These are phyloP conservation scores for Toxotes lorentzi DNA, from an alignment of 2,797 vertebrate species.

Conservation along the genomic window DNA sequence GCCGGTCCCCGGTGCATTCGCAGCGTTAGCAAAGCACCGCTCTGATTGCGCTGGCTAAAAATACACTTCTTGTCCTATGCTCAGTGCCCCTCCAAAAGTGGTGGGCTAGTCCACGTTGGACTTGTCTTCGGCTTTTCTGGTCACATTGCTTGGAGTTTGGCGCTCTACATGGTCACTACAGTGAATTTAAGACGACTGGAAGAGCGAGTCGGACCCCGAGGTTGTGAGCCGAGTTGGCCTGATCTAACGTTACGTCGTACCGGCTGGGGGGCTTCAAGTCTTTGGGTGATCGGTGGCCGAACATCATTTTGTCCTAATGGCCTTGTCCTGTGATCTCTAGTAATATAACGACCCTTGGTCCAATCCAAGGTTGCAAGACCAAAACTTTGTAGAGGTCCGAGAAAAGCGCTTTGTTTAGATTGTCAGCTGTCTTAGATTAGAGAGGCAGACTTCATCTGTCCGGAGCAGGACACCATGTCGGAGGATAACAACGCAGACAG, in stretches of 20 bases:
- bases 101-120: constrained; percentile 57
- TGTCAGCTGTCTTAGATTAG: constrained; percentile 55
- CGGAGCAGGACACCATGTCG: constrained; percentile 85
- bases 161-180: constrained; percentile 84
- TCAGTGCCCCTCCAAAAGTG: constrained; percentile 57
- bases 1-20: constrained; percentile 52
- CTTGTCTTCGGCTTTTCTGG: constrained; percentile 53
- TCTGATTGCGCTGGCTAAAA: constrained; percentile 72
- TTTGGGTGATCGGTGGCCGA: constrained; percentile 58
- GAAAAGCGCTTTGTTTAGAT: constrained; percentile 59
- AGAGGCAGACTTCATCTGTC: constrained; percentile 56
- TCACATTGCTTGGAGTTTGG: constrained; percentile 51
- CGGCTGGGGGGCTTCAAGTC: constrained; percentile 62
- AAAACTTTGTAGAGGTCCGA: constrained; percentile 60
- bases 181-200: constrained; percentile 70
- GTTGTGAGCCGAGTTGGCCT: constrained; percentile 73
- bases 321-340: constrained; percentile 53
- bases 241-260: constrained; percentile 44
- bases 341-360: constrained; percentile 53
- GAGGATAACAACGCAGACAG: constrained; percentile 91
- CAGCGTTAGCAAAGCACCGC: constrained; percentile 45
- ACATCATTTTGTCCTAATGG: constrained; percentile 68
- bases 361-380: constrained; percentile 40
- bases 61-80: constrained; percentile 62
- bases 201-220: constrained; percentile 75